Evolutionary conservation across 2,113 vertebrate genomes (phyloP).

Genomic region (Sturnira hondurensis): DNA sequence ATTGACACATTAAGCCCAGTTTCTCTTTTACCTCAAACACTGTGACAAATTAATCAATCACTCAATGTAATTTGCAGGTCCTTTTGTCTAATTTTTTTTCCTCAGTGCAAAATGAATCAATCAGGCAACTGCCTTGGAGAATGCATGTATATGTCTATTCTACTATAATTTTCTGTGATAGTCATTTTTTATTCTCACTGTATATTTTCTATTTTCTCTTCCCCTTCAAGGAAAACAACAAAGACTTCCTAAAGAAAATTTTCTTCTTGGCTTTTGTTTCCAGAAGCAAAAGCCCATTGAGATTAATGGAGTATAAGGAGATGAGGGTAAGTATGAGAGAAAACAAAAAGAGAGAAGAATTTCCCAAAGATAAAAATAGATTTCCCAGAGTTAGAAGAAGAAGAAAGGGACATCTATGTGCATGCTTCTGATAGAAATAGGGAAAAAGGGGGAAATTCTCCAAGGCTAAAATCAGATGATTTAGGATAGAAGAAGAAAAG

Average conservation of each 20-base stretch:
- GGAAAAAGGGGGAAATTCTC: background rate
- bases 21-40: background rate
- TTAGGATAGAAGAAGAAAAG: background rate
- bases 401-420: background rate
- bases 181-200: background rate
- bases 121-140: background rate
- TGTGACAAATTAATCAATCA: constrained; percentile 29
- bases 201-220: constrained; percentile 6
- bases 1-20: background rate
- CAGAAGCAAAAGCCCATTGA: background rate
- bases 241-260: background rate
- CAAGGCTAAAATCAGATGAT: background rate
- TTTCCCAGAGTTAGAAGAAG: background rate
- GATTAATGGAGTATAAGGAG: background rate
- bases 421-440: background rate
- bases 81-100: background rate
- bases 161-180: background rate
- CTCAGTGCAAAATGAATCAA: background rate
- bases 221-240: background rate
- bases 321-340: background rate
- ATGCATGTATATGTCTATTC: background rate
- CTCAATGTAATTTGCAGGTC: background rate
- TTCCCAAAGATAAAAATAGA: constrained; percentile 11
- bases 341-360: background rate
- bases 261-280: background rate